Base-by-base conservation (phyloP, 2,113 vertebrate species). In the Mirounga angustirostris region DNA sequence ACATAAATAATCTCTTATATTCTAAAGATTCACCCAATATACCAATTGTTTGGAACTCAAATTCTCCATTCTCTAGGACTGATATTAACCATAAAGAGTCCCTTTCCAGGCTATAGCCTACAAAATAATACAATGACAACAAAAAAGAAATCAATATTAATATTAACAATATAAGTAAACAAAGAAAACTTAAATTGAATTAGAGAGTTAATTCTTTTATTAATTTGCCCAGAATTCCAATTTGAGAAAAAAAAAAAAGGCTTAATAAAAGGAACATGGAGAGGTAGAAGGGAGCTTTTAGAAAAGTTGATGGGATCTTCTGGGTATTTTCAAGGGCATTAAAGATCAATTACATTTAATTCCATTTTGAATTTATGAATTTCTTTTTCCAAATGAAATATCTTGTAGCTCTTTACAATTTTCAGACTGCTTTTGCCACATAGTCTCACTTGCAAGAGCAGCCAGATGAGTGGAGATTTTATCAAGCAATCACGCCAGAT, bases 131-230 rank as follows among this genome's bases (percentile, higher is more conserved):
- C 14, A 89, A 71, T 76, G n/a, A 84, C 26, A 89, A 67, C 5
- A 56, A 71, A 46, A 91, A 28, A 85, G 5, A 69, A 93, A 94
- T 91, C 56, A 89, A 85, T 91, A 89, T 88, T 61, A 95, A 79
- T 79, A 91, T 85, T 94, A 94, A 95, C 4, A 79, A 81, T 82
- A 76, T 58, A 96, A 96, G 43, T 90, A 95, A 78, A 61, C 52
- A 95, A 95, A 86, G 58, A 96, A 95, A 94, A 80, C 8, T 94
- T 71, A 88, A 96, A 80, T 61, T 94, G 30, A 94, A 92, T 92
- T 95, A 94, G 67, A 81, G 89, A 86, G 40, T 67, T 97, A 94
- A 91, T 96, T 96, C 65, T 84, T 90, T 73, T 65, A 95, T 93
- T 96, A 86, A 85, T 93, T 96, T 90, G 5, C 28, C 79, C 26